A percentile compares a stretch with the other conserved stretches of the same genome.
phyloP scores from a whole-genome alignment of 2,113 vertebrate species.

The Sitta europaea region DNA sequence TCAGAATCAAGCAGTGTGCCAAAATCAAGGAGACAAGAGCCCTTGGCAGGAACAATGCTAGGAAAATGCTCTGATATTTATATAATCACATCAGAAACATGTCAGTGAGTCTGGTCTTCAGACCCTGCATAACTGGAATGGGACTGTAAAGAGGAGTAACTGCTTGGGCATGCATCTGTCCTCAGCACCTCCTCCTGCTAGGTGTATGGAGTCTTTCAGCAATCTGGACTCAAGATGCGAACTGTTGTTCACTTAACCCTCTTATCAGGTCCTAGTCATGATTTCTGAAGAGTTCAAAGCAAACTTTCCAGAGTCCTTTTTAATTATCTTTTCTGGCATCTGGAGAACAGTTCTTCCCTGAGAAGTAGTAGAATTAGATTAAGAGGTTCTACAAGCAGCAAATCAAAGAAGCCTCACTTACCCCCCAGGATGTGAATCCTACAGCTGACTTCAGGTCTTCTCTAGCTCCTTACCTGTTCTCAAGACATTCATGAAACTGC shows the following conservation, averaged over 20 bases:
- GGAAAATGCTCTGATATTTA: not conserved
- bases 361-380: conserved; percentile 5
- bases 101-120: not conserved
- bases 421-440: not conserved
- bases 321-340: not conserved
- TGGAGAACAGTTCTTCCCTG: not conserved
- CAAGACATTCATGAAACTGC: not conserved
- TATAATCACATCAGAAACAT: not conserved
- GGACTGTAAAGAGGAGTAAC: not conserved
- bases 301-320: not conserved
- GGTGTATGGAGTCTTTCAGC: not conserved
- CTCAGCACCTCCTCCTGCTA: not conserved
- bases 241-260: not conserved
- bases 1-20: not conserved
- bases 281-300: conserved; percentile 7
- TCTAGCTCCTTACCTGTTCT: not conserved
- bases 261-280: not conserved
- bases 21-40: not conserved
- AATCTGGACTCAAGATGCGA: not conserved
- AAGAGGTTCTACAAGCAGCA: not conserved
- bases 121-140: not conserved
- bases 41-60: not conserved
- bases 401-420: not conserved
- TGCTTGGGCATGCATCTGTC: not conserved
- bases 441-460: not conserved